These are phyloP conservation scores for Eilema sororculum DNA, from an alignment of 2,888 invertebrate species.

Conservation along the genomic window DNA sequence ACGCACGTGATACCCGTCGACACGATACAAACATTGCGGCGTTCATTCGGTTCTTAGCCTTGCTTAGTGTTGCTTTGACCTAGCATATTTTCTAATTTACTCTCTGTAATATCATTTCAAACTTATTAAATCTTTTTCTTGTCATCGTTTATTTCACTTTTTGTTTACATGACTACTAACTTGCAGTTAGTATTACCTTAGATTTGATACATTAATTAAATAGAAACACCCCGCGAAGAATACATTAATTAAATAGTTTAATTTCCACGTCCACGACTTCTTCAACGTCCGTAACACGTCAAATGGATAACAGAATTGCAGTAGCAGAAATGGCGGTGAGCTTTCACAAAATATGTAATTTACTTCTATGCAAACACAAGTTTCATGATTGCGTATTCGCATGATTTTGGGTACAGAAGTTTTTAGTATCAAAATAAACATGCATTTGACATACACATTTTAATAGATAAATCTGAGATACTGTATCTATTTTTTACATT, in stretches of 20 bases:
- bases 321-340: not conserved
- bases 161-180: not conserved
- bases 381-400: not conserved
- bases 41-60: not conserved
- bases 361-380: not conserved
- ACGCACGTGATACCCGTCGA: not conserved
- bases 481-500: too few species aligned
- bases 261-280: too few species aligned
- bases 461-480: too few species aligned
- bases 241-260: not conserved
- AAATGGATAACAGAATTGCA: not conserved
- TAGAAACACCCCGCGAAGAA: not conserved
- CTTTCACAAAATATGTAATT: not conserved
- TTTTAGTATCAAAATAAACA: too few species aligned
- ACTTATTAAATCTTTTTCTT: not conserved
- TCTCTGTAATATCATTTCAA: not conserved
- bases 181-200: not conserved
- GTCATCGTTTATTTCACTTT: not conserved
- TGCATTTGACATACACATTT: too few species aligned
- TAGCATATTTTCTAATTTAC: not conserved
- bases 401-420: not conserved
- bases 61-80: not conserved
- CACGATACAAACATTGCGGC: not conserved
- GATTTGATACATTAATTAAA: not conserved
- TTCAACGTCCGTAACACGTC: too few species aligned